Evolutionary conservation across 2,888 invertebrate genomes (phyloP).

Genomic region (Hedychridium roseum): DNA sequence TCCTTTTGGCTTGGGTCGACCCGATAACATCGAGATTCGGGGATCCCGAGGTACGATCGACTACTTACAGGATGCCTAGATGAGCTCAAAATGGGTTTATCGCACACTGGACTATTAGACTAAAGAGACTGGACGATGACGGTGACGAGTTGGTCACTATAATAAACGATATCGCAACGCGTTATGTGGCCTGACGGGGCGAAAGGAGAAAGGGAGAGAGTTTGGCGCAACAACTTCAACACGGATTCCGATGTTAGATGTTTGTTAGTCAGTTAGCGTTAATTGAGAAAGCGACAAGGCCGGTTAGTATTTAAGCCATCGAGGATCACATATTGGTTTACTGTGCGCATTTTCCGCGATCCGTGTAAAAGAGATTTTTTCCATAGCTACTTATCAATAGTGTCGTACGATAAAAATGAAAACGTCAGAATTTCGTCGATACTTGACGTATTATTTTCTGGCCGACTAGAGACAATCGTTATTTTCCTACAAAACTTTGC

Average conservation of each 20-base stretch:
- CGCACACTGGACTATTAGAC: conserved; percentile 58
- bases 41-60: conserved; percentile 7
- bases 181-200: conserved; percentile 4
- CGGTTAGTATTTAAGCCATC: conserved; percentile 13
- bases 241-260: conserved; percentile 44
- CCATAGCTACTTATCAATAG: too few species aligned
- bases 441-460: too few species aligned
- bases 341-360: too few species aligned
- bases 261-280: conserved; percentile 40
- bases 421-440: too few species aligned
- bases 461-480: too few species aligned
- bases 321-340: too few species aligned
- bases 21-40: neutral
- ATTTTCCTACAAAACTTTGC: too few species aligned
- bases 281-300: conserved; percentile 14
- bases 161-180: too few species aligned
- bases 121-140: too few species aligned
- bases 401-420: too few species aligned
- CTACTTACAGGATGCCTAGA: conserved; percentile 57
- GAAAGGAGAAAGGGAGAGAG: conserved; percentile 5
- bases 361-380: too few species aligned
- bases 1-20: conserved; percentile 5
- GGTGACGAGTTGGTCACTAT: too few species aligned
- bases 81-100: conserved; percentile 61
- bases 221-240: conserved; percentile 8